Evolutionary conservation across 2,888 invertebrate species (phyloP), one percentile per base, ranked within the genome.

Genomic region (Drosophila pseudotalamancana): DNA sequence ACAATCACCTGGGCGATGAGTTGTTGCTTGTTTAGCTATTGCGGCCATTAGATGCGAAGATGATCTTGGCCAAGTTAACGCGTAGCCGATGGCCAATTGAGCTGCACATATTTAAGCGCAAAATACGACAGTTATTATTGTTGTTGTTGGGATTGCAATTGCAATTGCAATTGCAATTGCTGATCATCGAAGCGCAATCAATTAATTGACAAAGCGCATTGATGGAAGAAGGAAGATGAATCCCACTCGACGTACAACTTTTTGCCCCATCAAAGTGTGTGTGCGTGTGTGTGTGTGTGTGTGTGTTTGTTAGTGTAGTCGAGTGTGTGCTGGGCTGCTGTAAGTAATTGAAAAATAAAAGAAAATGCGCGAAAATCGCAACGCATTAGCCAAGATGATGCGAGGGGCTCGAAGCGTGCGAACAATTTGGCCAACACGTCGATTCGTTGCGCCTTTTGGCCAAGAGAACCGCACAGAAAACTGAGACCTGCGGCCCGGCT

Each of bases 31-130:
- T 27, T 32, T 45, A 25, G 48, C 19, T 6, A n/a, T n/a, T n/a
- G n/a, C n/a, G n/a, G 49, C 37, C 37, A 37, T 50, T 53, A 45
- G 49, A 39, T 31, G 60, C 29, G 19, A 39, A 67, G 60, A 67
- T 76, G 62, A 70, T 70, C 66, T 61, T 72, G 71, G 56, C 61
- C 61, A 74, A 43, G 25, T 40, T 48, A 27, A 40, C 51, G 48
- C 45, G 54, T 23, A 57, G 69, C 63, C 64, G 63, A 16, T 57
- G 53, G 72, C 68, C 73, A 72, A 73, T 71, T 71, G 70, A 80
- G 74, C 68, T 68, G 78, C 75, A 81, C 85, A 80, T 80, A 80
- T 84, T 80, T 84, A 84, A 85, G 86, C 77, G 70, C 74, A 80
- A 82, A 70, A 74, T 86, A 82, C 84, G 81, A 82, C 86, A 82